A percentile compares a stretch with the other conserved stretches of the same genome.
phyloP scores from a whole-genome alignment of 2,113 vertebrate genomes.

The Microcebus lehilahytsara region DNA sequence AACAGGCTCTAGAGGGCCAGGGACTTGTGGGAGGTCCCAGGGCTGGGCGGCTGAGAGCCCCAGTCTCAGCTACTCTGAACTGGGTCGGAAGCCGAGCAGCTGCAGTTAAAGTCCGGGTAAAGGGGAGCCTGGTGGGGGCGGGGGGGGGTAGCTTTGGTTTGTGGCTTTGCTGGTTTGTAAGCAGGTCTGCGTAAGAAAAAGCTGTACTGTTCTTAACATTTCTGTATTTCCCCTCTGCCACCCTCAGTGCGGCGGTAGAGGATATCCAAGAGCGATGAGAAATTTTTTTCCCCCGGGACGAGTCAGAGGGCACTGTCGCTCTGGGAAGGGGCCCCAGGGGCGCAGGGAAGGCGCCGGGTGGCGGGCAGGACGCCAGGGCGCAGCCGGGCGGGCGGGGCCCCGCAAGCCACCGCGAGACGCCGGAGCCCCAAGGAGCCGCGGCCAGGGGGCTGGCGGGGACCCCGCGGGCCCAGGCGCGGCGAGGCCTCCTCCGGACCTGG shows the following conservation, averaged over 20 bases:
- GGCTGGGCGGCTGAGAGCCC: not conserved
- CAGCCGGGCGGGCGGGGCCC: rapidly evolving
- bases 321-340: not conserved
- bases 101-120: not conserved
- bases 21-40: not conserved
- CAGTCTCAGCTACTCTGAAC: too few species aligned
- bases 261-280: not conserved
- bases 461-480: rapidly evolving
- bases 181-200: not conserved
- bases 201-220: not conserved
- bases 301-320: not conserved
- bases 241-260: not conserved
- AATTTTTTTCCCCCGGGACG: rapidly evolving
- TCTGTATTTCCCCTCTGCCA: not conserved
- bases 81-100: too few species aligned
- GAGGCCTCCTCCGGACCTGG: too few species aligned
- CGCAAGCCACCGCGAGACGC: not conserved
- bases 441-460: rapidly evolving
- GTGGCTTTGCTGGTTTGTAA: not conserved
- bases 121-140: not conserved
- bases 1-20: not conserved
- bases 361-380: too few species aligned
- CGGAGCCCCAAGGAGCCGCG: rapidly evolving
- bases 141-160: not conserved
- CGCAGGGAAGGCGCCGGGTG: rapidly evolving